Evolutionary conservation across 2,888 invertebrate species (phyloP), one percentile per base, ranked within the genome.

Genomic region (Cremastinae sp.): DNA sequence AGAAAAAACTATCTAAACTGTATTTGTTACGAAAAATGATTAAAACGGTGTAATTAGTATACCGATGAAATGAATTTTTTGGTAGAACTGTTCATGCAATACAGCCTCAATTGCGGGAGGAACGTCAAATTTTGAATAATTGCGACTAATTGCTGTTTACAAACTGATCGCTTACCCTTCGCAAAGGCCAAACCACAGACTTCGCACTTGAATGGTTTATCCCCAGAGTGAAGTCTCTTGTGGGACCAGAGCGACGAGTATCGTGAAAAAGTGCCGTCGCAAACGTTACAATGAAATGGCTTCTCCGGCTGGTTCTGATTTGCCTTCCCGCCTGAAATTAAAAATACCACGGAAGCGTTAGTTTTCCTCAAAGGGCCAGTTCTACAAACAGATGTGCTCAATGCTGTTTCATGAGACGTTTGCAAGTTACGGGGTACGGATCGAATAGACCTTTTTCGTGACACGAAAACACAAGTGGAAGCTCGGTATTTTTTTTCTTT

Each of bases 171-270:
- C 86, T 84, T 87, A 90, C 87, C 96, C 90, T 96, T 96, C 70
- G 96, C 96, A 88, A 96, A 96, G 41, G 96, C 96, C 86, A 96
- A 92, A 12, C 96, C 96, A 90, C 96, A 96, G 76, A 96, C 95
- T 80, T 95, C 94, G 90, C 96, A 96, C 90, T 96, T 96, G 90
- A 96, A 96, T 86, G 96, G 96, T 90, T 96, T 96, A 82, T 93
- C 93, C 49, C 93, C 96, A 10, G 96, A 95, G 89, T 96, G 96
- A 80, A 96, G 91, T 85, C 96, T 94, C 90, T 96, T 96, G 89
- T 96, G 96, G 9, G 96, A 96, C 96, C 96, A 96, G 70, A 96
- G 91, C 65, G 96, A 96, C 43, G 96, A 96, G 90, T 96, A 96
- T 86, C 96, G 93, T 75, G 95, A 95, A 89, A 95, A 95, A 9